These are phyloP conservation scores for Folsomia manolachei DNA, from an alignment of 2,888 invertebrate species.

Conservation along the genomic window DNA sequence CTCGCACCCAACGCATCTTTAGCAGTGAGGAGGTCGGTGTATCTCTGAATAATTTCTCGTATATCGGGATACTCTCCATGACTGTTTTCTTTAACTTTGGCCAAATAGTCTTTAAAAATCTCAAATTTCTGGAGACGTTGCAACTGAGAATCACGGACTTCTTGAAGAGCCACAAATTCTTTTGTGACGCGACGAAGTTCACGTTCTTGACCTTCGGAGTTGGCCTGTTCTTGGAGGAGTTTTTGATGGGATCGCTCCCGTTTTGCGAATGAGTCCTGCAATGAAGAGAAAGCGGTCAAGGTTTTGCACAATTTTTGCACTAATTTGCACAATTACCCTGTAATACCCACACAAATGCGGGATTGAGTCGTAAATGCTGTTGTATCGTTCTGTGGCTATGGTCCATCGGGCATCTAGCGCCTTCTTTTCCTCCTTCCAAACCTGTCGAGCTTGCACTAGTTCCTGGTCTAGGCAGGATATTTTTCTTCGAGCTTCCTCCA, in stretches of 20 bases:
- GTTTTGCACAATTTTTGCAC: not conserved
- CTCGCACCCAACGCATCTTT: constrained; percentile 27
- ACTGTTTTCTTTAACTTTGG: constrained; percentile 38
- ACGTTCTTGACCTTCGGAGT: constrained; percentile 26
- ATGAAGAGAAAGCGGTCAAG: not conserved
- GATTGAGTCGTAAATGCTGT: constrained; percentile 21
- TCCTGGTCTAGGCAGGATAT: constrained; percentile 41
- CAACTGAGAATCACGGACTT: constrained; percentile 30
- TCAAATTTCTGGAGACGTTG: constrained; percentile 38
- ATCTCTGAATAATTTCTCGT: constrained; percentile 47
- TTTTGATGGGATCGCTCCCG: constrained; percentile 27
- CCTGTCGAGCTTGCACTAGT: constrained; percentile 38
- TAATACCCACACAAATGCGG: constrained; percentile 44
- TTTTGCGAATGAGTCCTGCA: constrained; percentile 38
- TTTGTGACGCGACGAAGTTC: constrained; percentile 38
- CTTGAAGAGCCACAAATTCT: constrained; percentile 28
- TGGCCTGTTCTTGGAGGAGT: not conserved
- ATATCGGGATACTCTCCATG: constrained; percentile 46
- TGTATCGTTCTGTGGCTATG: constrained; percentile 29
- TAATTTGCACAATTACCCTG: constrained; percentile 18
- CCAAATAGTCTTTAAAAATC: constrained; percentile 45
- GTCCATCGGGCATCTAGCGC: constrained; percentile 39
- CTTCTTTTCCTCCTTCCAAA: constrained; percentile 31
- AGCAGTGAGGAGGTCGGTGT: constrained; percentile 38
- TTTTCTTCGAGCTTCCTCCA: constrained; percentile 33